Evolutionary conservation across 2,113 vertebrate genomes (phyloP).

Genomic region (Cricetomys ansorgei): DNA sequence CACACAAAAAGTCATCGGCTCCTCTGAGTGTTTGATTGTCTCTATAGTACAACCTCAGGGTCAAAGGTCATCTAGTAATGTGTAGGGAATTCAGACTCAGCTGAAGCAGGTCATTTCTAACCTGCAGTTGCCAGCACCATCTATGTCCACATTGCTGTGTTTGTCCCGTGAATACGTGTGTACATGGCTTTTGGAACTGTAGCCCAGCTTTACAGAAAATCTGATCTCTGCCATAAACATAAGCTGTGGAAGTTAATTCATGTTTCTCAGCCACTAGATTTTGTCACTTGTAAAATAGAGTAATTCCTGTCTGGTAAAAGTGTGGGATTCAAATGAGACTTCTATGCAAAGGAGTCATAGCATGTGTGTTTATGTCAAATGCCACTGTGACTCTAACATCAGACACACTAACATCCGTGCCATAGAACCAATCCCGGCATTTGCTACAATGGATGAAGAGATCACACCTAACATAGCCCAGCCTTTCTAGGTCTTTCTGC

Average conservation of each 20-base stretch:
- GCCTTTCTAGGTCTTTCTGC: background rate
- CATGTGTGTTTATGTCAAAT: constrained; percentile 28
- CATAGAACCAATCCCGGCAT: background rate
- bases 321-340: background rate
- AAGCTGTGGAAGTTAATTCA: constrained; percentile 26
- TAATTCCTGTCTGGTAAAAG: constrained; percentile 31
- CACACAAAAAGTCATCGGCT: background rate
- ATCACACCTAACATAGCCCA: background rate
- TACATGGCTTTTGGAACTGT: background rate
- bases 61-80: background rate
- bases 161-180: no score
- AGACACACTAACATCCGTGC: background rate
- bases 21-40: background rate
- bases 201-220: background rate
- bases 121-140: background rate
- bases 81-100: background rate
- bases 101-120: background rate
- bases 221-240: background rate
- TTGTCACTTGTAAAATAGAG: constrained; percentile 20
- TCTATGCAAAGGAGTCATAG: background rate
- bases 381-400: background rate
- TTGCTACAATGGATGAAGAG: background rate
- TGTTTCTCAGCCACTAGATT: constrained; percentile 4
- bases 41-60: background rate
- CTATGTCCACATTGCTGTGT: background rate